phyloP scores from a whole-genome alignment of 1,140 invertebrate genomes.

The Calliphora vicina region DNA sequence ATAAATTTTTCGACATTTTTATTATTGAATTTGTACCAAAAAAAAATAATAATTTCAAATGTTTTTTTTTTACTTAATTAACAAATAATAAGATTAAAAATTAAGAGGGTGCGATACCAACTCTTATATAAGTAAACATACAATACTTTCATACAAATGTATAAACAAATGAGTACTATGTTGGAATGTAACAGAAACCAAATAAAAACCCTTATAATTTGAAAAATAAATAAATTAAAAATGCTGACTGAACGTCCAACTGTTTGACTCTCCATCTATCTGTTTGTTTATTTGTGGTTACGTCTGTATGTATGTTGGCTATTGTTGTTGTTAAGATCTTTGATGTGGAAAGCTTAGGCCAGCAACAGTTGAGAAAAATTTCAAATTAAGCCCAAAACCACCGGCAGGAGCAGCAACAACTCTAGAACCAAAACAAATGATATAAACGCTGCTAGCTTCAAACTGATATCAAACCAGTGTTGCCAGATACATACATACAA shows the following conservation, averaged over 20 bases:
- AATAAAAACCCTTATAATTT: background rate
- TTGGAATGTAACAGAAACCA: no score
- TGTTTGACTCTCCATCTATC: background rate
- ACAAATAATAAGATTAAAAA: slow-evolving; percentile 7
- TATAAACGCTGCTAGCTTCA: background rate
- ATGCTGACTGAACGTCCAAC: background rate
- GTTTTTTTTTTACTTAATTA: background rate
- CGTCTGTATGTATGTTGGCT: background rate
- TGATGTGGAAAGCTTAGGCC: slow-evolving; percentile 30
- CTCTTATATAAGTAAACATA: no score
- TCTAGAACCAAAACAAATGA: slow-evolving; percentile 1
- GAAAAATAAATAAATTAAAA: background rate
- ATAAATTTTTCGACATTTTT: no score
- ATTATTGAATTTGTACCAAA: no score
- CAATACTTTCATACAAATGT: no score
- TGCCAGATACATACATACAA: no score
- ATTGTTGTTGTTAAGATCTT: background rate
- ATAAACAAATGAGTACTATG: no score
- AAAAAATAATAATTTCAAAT: background rate
- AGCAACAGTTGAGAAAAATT: slow-evolving; percentile 14
- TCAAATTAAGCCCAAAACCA: background rate
- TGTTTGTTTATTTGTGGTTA: background rate
- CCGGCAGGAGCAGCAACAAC: background rate
- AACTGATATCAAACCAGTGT: background rate
- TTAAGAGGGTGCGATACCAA: no score